Percentiles rank a stretch among this genome's conserved stretches.
Conservation (phyloP, 2,797 vertebrate genomes). For the Rhadinocentrus ornatus region DNA sequence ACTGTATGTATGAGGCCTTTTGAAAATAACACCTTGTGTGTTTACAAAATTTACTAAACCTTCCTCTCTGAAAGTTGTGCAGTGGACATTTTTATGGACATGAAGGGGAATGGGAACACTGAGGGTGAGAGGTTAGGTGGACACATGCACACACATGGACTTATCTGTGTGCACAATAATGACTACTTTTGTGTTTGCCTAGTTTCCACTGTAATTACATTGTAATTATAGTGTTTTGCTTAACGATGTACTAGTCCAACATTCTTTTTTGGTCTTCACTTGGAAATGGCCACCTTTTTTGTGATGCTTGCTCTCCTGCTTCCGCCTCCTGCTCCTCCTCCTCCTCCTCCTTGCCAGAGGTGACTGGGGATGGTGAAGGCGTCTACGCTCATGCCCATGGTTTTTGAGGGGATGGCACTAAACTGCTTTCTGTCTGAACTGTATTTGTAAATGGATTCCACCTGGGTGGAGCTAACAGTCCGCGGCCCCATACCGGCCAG, state of each 20-base stretch:
- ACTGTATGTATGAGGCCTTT: slow-evolving; percentile 38
- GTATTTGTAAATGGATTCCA: slow-evolving; percentile 93
- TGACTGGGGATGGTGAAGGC: slow-evolving; percentile 92
- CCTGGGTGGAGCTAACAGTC: slow-evolving; percentile 80
- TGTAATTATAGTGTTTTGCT: slow-evolving; percentile 30
- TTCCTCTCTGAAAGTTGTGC: slow-evolving; percentile 32
- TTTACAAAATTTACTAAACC: slow-evolving; percentile 39
- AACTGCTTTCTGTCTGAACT: slow-evolving; percentile 94
- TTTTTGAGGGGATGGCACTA: slow-evolving; percentile 90
- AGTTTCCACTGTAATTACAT: slow-evolving; percentile 23
- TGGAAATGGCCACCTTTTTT: slow-evolving; percentile 82
- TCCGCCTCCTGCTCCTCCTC: slow-evolving; percentile 46
- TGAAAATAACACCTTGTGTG: slow-evolving; percentile 43
- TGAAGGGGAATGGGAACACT: slow-evolving; percentile 22
- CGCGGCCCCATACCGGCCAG: slow-evolving; percentile 88
- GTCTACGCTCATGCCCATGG: slow-evolving; percentile 91
- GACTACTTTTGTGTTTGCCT: slow-evolving; percentile 8
- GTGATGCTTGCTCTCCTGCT: slow-evolving; percentile 83
- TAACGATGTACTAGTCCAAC: background rate
- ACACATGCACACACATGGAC: slow-evolving; percentile 15
- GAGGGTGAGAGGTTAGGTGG: slow-evolving; percentile 21
- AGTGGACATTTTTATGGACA: slow-evolving; percentile 33
- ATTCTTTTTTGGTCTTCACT: slow-evolving; percentile 52
- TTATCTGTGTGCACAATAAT: slow-evolving; percentile 21
- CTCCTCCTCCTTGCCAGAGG: slow-evolving; percentile 84